Evolutionary conservation across 2,888 invertebrate genomes (phyloP).

Genomic region (Ferrisia virgata): DNA sequence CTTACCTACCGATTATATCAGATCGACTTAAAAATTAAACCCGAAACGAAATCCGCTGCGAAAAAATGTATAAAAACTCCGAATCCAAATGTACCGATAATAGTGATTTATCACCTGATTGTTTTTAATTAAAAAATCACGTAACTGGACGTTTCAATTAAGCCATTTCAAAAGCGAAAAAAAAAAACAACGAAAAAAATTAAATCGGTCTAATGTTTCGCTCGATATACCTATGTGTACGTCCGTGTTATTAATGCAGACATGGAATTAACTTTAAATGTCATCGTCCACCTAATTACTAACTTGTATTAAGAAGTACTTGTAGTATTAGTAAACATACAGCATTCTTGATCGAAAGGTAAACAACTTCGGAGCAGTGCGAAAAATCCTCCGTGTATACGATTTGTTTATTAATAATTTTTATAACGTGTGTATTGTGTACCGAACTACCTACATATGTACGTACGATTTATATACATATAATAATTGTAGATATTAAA

Average conservation of each 20-base stretch:
- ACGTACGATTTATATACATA: not conserved
- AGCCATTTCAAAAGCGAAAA: not conserved
- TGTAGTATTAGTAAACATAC: not conserved
- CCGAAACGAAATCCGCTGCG: not conserved
- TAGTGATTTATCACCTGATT: not conserved
- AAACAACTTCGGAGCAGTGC: not conserved
- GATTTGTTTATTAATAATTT: not conserved
- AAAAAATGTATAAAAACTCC: too few species aligned
- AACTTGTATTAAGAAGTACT: not conserved
- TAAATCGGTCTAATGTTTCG: not conserved
- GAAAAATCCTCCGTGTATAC: not conserved
- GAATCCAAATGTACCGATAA: not conserved
- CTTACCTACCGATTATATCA: not conserved
- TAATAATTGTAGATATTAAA: not conserved
- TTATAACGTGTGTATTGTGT: too few species aligned
- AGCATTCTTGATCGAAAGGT: not conserved
- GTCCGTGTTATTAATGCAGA: not conserved
- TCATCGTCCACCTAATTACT: not conserved
- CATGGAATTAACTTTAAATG: not conserved
- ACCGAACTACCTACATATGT: too few species aligned
- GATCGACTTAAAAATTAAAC: not conserved
- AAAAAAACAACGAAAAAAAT: not conserved
- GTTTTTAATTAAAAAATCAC: slow-evolving; percentile 20
- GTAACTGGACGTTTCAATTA: not conserved
- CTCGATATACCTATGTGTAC: not conserved